Evolutionary conservation across 1,140 invertebrate genomes (phyloP), one percentile per base, ranked within the genome.

Genomic region (Hermatobates lingyangjiaoensis): DNA sequence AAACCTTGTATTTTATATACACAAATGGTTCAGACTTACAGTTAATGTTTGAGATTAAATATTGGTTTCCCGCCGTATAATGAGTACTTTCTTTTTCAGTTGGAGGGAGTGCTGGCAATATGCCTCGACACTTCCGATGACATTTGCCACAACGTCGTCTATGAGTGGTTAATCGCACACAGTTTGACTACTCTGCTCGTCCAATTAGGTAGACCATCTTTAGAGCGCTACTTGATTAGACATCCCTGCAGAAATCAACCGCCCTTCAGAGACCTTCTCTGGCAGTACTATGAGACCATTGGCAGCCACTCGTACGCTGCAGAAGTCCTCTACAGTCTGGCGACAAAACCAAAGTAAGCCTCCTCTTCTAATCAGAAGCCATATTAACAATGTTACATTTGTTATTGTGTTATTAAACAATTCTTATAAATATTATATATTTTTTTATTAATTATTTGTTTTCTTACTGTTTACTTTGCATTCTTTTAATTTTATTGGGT

Each of bases 261-360:
- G 14, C 51, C 48, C 27, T 52, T 56, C 24, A 49, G 53, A 10
- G 90, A 97, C 66, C 70, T 98, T 50, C 68, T 97, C 15, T 97
- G 93, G 93, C 91, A 91, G 64, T 93, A 86, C 64, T 93, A 97
- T 61, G 92, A 97, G 64, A 83, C 83, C 60, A 86, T 81, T 61
- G 81, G 82, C 27, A 88, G 96, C 64, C 93, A 93, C 64, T 75
- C 81, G 7, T 83, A 86, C 10, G 93, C 93, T n/a, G 91, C 94
- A 2, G 80, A 84, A 59, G 88, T 96, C 51, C 69, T 98, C 0
- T 79, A 87, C 53, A 81, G 81, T 56, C 70, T 98, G 47, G 88
- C 93, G 14, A 86, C 86, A 30, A 79, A 79, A 63, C 76, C 79
- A 38, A 77, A 79, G 80, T 87, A 68, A 65, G 67, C 58, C n/a